Percentiles rank a stretch among this genome's conserved stretches.
Conservation (phyloP, 1,140 invertebrate genomes). For the Pogonomyrmex californicus region DNA sequence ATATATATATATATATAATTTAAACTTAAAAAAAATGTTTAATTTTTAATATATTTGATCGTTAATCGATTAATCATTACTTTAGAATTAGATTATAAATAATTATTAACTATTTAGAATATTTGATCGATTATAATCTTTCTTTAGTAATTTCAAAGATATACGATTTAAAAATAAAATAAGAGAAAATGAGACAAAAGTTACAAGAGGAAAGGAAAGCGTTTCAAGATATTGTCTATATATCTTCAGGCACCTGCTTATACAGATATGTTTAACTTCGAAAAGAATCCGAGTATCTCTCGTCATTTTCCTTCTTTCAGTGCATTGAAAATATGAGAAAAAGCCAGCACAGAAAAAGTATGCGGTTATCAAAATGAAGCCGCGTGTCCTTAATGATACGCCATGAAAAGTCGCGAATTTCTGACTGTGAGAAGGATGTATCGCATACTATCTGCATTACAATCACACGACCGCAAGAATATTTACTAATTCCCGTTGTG, state of each 20-base stretch:
- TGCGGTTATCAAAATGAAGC: constrained; percentile 41
- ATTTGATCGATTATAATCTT: background rate
- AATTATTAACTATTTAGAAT: background rate
- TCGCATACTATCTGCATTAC: constrained; percentile 48
- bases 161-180: background rate
- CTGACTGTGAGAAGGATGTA: constrained; percentile 24
- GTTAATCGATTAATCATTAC: constrained; percentile 3
- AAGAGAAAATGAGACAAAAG: background rate
- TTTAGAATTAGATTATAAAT: background rate
- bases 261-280: background rate
- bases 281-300: background rate
- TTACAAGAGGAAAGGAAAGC: background rate
- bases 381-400: constrained; percentile 53
- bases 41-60: background rate
- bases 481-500: constrained; percentile 84
- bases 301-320: background rate
- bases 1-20: background rate
- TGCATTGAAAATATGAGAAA: background rate
- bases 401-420: constrained; percentile 38
- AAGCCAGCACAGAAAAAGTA: constrained; percentile 15
- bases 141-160: background rate
- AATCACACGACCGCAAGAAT: constrained; percentile 63
- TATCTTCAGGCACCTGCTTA: background rate
- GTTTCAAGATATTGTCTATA: background rate
- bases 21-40: background rate